Base-by-base conservation (phyloP, 2,888 invertebrate species). In the Thymelicus sylvestris region DNA sequence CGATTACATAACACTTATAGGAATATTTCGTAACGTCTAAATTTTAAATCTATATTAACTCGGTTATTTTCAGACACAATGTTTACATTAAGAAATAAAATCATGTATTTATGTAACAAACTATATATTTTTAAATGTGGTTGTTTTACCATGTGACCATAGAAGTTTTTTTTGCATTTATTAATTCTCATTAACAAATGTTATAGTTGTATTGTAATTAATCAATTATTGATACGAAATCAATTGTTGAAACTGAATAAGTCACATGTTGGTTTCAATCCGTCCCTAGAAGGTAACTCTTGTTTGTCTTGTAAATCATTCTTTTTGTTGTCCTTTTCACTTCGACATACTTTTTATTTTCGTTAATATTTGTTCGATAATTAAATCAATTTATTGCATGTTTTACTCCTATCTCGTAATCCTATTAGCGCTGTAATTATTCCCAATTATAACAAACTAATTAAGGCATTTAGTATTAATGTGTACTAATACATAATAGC, bases 211-310 rank as follows among this genome's bases (percentile, higher is more conserved):
- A 77, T 44, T 31, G 31, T 31, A 31, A 75, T 78, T 77, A 75
- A 77, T 73, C 64, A 72, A 74, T 74, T 78, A 79, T 78, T 77
- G 72, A 77, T 78, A 80, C 78, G 76, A 79, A 80, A 74, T 63
- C 65, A 64, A 78, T 77, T 65, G 75, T 81, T 73, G 76, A 68
- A 77, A 78, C 73, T 80, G 75, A 80, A 74, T 79, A 76, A 77
- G 78, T 79, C 78, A 41, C 77, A 80, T 75, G 80, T 87, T 87
- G 86, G 83, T 82, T 87, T 85, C 79, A 86, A 83, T 92, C 92
- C 92, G 92, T 92, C 92, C 92, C 87, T 89, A 85, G 82, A 75
- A 80, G 81, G 78, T 85, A 85, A 77, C 68, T 73, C 72, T 74
- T 66, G 67, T 72, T 69, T 64, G 7, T 41, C 1, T 65, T 47